Evolutionary conservation across 2,113 vertebrate species (phyloP).

Genomic region (Apodemus sylvaticus): DNA sequence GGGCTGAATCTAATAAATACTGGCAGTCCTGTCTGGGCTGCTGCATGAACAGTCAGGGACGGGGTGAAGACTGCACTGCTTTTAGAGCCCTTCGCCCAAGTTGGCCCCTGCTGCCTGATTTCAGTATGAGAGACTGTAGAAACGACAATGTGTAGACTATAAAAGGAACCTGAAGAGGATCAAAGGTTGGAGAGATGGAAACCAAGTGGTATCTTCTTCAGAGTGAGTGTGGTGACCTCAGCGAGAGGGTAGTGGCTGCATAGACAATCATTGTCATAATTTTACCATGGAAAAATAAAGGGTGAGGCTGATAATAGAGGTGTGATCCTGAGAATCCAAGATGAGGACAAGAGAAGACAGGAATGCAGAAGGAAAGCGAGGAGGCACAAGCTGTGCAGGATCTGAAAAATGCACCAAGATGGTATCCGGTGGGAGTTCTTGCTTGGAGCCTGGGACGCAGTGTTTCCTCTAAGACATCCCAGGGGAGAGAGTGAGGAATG

Average conservation of each 20-base stretch:
- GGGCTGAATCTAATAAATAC: neutral
- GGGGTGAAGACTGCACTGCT: neutral
- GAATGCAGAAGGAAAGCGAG: neutral
- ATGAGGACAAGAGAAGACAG: neutral
- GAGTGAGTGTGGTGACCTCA: neutral
- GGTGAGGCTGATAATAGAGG: neutral
- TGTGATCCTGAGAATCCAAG: constrained; percentile 34
- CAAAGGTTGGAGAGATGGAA: constrained; percentile 42
- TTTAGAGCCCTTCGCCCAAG: neutral
- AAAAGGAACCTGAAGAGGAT: neutral
- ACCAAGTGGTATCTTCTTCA: neutral
- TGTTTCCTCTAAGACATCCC: neutral
- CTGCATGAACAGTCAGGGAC: neutral
- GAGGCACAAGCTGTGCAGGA: neutral
- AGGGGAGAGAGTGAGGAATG: neutral
- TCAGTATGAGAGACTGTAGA: neutral
- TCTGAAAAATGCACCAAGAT: neutral
- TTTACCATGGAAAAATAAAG: neutral
- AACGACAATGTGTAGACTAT: neutral
- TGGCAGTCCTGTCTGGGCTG: neutral
- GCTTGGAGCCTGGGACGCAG: neutral
- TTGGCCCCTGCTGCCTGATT: neutral
- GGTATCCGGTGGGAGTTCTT: neutral
- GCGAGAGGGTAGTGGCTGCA: neutral
- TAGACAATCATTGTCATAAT: neutral